Evolutionary conservation across 2,113 vertebrate genomes (phyloP).

Genomic region (Leiothrix lutea): DNA sequence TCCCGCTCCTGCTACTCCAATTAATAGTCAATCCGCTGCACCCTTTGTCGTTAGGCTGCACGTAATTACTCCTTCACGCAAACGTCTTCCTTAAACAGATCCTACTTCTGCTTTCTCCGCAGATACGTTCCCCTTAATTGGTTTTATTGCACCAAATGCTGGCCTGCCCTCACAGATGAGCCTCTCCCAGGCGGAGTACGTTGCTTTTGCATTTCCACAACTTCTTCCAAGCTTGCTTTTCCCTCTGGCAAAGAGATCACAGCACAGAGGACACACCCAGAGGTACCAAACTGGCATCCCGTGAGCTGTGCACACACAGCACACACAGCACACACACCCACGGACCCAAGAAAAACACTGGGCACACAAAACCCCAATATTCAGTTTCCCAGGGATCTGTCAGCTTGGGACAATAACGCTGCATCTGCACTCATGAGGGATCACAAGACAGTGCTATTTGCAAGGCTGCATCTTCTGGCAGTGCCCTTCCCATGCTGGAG

Average conservation of each 20-base stretch:
- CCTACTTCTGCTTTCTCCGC: conserved; percentile 13
- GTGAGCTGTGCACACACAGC: accelerated
- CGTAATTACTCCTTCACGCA: conserved; percentile 9
- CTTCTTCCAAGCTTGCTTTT: background rate
- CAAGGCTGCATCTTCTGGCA: background rate
- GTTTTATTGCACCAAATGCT: conserved; percentile 46
- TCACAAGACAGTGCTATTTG: no score
- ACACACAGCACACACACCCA: accelerated
- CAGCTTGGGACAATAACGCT: accelerated
- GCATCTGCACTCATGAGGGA: accelerated
- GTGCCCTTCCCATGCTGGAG: background rate
- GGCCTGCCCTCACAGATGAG: background rate
- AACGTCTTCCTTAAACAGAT: conserved; percentile 45
- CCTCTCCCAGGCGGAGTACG: background rate
- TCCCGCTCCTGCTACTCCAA: background rate
- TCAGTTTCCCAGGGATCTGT: background rate
- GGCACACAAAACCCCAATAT: accelerated
- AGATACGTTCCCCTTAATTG: conserved; percentile 11
- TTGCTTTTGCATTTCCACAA: background rate
- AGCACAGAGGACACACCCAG: background rate
- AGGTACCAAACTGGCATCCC: background rate
- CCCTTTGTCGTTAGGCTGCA: background rate
- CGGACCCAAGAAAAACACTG: accelerated
- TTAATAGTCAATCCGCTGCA: conserved; percentile 40
- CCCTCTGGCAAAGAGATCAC: background rate